Percentiles rank a stretch among this genome's conserved stretches.
These are phyloP conservation scores for Apis cerana DNA, from an alignment of 1,140 invertebrate species.

Conservation along the genomic window DNA sequence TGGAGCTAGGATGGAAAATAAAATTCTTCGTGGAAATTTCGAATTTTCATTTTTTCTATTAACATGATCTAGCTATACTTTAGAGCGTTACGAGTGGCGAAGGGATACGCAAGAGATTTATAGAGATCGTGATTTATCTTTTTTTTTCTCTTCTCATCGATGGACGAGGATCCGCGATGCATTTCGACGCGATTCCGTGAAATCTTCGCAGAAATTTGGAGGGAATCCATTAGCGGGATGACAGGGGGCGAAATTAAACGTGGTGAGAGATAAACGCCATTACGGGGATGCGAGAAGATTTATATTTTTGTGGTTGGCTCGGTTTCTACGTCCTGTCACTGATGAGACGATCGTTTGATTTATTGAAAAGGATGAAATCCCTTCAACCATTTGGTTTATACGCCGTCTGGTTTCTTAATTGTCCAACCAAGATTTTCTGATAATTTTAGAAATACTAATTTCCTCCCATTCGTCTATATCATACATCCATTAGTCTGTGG, in stretches of 20 bases:
- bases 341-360: conserved; percentile 21
- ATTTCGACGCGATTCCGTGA: conserved; percentile 24
- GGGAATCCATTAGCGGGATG: conserved; percentile 37
- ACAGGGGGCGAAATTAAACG: conserved; percentile 35
- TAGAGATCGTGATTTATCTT: background rate
- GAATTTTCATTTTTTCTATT: too few relatives aligned
- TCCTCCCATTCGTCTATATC: too few relatives aligned
- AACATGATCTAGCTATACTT: conserved; percentile 50
- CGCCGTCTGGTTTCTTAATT: background rate
- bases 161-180: background rate
- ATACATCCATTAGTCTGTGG: too few relatives aligned
- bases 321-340: background rate
- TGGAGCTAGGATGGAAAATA: too few relatives aligned
- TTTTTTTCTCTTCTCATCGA: background rate
- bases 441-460: background rate
- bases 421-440: background rate
- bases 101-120: conserved; percentile 36
- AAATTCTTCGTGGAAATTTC: background rate
- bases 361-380: background rate
- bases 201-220: conserved; percentile 25
- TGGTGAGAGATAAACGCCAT: conserved; percentile 13
- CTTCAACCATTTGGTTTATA: background rate
- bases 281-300: conserved; percentile 25
- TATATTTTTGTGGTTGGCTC: conserved; percentile 4
- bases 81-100: conserved; percentile 18